Percentiles rank a stretch among this genome's conserved stretches.
These are phyloP conservation scores for Acleris holmiana DNA, from an alignment of 2,888 invertebrate species.

Conservation along the genomic window DNA sequence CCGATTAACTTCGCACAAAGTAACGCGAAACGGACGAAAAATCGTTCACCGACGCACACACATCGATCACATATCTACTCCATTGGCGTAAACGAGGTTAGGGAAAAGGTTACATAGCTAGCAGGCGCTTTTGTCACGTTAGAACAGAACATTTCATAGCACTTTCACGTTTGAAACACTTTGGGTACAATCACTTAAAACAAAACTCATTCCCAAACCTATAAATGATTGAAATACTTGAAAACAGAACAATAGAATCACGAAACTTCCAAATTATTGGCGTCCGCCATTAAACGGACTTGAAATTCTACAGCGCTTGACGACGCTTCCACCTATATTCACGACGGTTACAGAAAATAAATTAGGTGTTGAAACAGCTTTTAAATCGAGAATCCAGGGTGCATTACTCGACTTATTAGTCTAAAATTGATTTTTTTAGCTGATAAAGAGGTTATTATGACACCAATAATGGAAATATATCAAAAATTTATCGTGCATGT, in stretches of 20 bases:
- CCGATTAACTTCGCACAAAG: constrained; percentile 71
- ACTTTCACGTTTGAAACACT: constrained; percentile 76
- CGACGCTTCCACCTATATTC: constrained; percentile 83
- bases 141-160: constrained; percentile 79
- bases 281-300: constrained; percentile 84
- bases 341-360: constrained; percentile 74
- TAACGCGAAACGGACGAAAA: constrained; percentile 81
- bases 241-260: constrained; percentile 82
- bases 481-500: constrained; percentile 71
- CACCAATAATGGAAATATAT: constrained; percentile 50
- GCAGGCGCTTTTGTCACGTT: constrained; percentile 83
- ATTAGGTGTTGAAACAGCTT: constrained; percentile 51
- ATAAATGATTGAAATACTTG: constrained; percentile 64
- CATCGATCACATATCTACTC: constrained; percentile 90
- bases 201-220: constrained; percentile 71
- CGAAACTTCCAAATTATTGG: constrained; percentile 83
- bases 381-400: constrained; percentile 22
- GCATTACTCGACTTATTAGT: constrained; percentile 38
- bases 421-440: constrained; percentile 35
- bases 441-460: constrained; percentile 37
- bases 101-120: constrained; percentile 89
- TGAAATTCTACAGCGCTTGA: constrained; percentile 79
- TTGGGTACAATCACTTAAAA: constrained; percentile 64
- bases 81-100: constrained; percentile 91
- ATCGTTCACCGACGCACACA: constrained; percentile 89